Evolutionary conservation across 2,113 vertebrate genomes (phyloP), one percentile per base, ranked within the genome.

Genomic region (Trachemys scripta): DNA sequence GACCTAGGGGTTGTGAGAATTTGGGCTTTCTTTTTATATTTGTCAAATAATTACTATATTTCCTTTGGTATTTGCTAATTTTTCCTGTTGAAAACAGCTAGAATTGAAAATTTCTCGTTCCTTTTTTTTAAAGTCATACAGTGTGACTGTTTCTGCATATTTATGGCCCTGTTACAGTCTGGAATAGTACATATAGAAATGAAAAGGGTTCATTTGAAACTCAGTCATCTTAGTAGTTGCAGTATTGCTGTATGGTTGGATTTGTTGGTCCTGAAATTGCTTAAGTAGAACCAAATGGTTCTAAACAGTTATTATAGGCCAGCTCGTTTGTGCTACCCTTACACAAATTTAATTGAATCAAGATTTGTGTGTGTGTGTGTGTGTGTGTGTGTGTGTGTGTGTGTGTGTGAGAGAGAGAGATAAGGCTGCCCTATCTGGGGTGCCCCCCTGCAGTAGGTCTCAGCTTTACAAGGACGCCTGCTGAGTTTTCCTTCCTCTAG

Each of bases 131-230:
- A 16, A n/a, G 69, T 35, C 35, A 79, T 49, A 65, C 54, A 76
- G 19, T 8, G 2, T 85, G 12, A 81, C 27, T 6, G 6, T 76
- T 16, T 87, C 27, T 49, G 25, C 78, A 19, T 72, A 69, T n/a
- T 90, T 75, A 75, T 75, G 75, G 42, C 42, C 42, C 25, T 69
- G 6, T 45, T 76, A 42, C 11, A 45, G 7, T 76, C 24, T 76
- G 42, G 75, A 69, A 13, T 84, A 16, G 29, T 84, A 49, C 78
- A 4, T 89, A 29, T 8, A 92, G 78, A 49, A 50, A 56, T 6
- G 56, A 87, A 59, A 97, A 94, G 49, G 86, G 59, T 82, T 94
- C 90, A 83, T 75, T 92, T 96, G 91, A 51, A 69, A 47, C 89
- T 80, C 11, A 88, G 14, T 94, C 38, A 31, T 29, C 93, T 96